Percentiles rank a stretch among this genome's conserved stretches.
phyloP scores from a whole-genome alignment of 1,140 invertebrate species.

The Drosophila nebulosa region DNA sequence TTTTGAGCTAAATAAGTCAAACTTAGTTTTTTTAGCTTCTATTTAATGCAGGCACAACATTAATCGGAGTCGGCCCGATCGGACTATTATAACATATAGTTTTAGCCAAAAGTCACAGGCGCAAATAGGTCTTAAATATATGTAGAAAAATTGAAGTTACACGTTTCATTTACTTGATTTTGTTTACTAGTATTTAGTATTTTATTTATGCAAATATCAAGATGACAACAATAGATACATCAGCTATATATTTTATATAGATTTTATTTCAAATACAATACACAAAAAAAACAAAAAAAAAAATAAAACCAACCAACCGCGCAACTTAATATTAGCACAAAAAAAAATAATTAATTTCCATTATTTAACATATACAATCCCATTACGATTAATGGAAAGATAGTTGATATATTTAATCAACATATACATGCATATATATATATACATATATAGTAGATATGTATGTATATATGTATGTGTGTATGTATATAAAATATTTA shows the following conservation, averaged over 20 bases:
- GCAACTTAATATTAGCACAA: conserved; percentile 53
- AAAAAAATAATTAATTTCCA: conserved; percentile 50
- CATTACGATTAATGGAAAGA: conserved; percentile 1
- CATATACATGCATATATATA: conserved; percentile 31
- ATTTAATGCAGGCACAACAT: no score
- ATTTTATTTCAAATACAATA: conserved; percentile 54
- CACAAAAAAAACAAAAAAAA: conserved; percentile 48
- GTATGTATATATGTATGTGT: conserved; percentile 28
- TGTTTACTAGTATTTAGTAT: conserved; percentile 56
- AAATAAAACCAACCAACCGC: conserved; percentile 60
- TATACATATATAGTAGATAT: conserved; percentile 35
- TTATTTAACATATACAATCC: conserved; percentile 31
- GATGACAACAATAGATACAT: conserved; percentile 75
- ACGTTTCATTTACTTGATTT: neutral
- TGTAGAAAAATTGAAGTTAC: no score
- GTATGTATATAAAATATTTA: conserved; percentile 21
- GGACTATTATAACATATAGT: no score
- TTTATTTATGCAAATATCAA: conserved; percentile 76
- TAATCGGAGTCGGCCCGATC: no score
- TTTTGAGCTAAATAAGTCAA: no score
- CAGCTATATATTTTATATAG: conserved; percentile 47
- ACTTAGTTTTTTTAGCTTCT: no score
- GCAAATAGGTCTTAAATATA: no score
- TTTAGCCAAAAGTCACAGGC: no score
- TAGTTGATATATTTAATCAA: conserved; percentile 26